phyloP scores from a whole-genome alignment of 2,797 vertebrate species.

The Strix occidentalis region DNA sequence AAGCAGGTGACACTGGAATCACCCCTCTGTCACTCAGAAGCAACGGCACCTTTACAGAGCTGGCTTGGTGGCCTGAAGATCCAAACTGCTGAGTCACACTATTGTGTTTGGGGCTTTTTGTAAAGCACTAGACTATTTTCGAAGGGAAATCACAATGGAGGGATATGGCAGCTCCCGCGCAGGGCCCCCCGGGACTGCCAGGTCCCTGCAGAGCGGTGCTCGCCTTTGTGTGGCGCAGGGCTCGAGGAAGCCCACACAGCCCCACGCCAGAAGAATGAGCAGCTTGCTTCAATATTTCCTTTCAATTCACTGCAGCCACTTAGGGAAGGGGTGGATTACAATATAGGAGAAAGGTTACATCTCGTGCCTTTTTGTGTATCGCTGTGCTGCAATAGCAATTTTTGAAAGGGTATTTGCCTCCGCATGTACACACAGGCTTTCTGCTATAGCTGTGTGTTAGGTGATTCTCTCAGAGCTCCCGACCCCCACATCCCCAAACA shows the following conservation, averaged over 20 bases:
- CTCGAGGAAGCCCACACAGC: conserved; percentile 16
- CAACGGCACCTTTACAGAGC: background rate
- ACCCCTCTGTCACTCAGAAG: background rate
- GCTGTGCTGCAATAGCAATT: background rate
- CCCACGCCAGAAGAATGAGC: background rate
- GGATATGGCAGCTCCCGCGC: conserved; percentile 10
- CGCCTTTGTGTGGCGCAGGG: background rate
- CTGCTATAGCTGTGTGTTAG: background rate
- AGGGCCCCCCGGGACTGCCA: background rate
- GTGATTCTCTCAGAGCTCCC: background rate
- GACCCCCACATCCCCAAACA: background rate
- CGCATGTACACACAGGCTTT: background rate
- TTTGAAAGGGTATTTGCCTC: background rate
- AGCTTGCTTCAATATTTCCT: conserved; percentile 38
- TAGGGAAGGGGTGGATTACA: conserved; percentile 22
- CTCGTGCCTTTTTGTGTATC: background rate
- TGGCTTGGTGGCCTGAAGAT: background rate
- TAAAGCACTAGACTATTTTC: background rate
- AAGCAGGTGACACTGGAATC: background rate
- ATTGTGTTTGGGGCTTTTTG: conserved; percentile 49
- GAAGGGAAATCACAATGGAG: conserved; percentile 44
- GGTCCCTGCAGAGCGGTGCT: background rate
- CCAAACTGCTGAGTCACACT: conserved; percentile 47
- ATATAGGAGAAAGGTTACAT: conserved; percentile 48
- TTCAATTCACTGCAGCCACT: conserved; percentile 30